phyloP scores from a whole-genome alignment of 2,113 vertebrate species.

The Caloenas nicobarica region DNA sequence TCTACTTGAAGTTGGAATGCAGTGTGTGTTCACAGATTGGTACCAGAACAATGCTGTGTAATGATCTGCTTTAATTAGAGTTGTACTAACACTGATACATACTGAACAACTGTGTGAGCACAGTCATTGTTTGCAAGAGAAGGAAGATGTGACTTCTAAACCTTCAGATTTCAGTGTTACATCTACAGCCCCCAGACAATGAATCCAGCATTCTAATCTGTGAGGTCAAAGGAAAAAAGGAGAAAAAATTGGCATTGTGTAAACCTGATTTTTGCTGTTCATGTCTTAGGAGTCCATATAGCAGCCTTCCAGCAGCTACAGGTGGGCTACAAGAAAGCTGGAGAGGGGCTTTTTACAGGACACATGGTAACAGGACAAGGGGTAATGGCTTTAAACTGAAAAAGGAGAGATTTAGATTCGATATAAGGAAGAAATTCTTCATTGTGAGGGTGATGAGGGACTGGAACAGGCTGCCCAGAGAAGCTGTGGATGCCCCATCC shows the following conservation, averaged over 20 bases:
- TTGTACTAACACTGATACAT: not conserved
- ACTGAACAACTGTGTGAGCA: not conserved
- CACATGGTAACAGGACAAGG: no score
- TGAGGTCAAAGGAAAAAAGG: no score
- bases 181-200: not conserved
- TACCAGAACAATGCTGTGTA: not conserved
- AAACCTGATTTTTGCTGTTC: not conserved
- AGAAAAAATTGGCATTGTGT: no score
- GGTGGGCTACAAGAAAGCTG: no score
- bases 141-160: not conserved
- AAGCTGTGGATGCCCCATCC: no score
- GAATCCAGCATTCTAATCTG: not conserved
- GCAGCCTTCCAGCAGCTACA: no score
- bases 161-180: not conserved
- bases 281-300: not conserved
- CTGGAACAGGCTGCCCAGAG: no score
- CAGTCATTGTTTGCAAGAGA: not conserved
- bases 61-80: not conserved
- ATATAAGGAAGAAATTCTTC: no score
- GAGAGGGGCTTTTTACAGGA: no score
- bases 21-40: not conserved
- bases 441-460: no score
- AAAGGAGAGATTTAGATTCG: no score
- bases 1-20: not conserved
- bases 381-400: no score